phyloP scores from a whole-genome alignment of 2,113 vertebrate genomes.

The Piprites chloris region DNA sequence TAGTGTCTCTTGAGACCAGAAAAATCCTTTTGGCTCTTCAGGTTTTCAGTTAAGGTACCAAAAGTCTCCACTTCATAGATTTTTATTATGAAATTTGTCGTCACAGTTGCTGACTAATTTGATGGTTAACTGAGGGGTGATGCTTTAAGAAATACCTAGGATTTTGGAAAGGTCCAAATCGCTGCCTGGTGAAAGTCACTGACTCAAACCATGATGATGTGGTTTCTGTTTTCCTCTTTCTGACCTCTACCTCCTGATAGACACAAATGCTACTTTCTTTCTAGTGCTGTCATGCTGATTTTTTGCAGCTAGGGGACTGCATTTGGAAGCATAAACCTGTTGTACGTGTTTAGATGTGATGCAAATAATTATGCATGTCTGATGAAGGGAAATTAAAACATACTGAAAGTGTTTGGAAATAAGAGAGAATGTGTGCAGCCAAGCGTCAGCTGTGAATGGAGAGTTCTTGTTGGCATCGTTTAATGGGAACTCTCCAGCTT shows the following conservation, averaged over 20 bases:
- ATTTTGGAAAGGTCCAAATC: background rate
- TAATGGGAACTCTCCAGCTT: conserved; percentile 1
- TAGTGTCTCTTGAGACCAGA: background rate
- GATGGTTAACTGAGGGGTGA: background rate
- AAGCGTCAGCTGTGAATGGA: background rate
- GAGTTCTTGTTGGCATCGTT: background rate
- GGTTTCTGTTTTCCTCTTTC: background rate
- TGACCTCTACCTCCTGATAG: background rate
- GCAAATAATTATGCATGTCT: conserved; percentile 35
- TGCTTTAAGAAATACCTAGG: background rate
- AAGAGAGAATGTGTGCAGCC: background rate
- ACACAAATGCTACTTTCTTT: background rate
- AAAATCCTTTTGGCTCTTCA: background rate
- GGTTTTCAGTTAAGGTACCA: background rate
- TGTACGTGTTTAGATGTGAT: background rate
- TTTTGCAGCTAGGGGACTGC: background rate
- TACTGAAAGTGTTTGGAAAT: conserved; percentile 21
- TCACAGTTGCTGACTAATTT: background rate
- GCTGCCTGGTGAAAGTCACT: background rate
- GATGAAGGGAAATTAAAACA: conserved; percentile 10
- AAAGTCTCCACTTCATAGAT: background rate
- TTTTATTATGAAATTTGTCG: background rate
- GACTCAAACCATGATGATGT: background rate
- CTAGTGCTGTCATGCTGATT: background rate
- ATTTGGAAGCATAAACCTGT: background rate